phyloP scores from a whole-genome alignment of 2,113 vertebrate species.

The Rhabdornis inornatus region DNA sequence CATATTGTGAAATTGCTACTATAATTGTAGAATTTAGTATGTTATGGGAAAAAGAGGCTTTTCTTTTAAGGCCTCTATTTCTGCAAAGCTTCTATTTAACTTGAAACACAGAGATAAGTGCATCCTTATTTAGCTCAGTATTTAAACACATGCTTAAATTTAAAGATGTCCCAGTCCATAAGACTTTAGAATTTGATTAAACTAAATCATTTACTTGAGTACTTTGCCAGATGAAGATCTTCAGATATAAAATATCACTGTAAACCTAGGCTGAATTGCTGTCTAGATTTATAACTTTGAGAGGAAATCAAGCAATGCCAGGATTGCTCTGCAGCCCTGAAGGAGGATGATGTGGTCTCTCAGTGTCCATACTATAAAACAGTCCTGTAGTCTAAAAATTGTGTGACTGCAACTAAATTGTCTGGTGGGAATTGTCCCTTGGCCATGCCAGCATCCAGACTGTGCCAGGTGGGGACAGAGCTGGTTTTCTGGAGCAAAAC shows the following conservation, averaged over 20 bases:
- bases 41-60: neutral
- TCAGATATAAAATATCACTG: neutral
- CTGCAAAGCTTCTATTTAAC: neutral
- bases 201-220: neutral
- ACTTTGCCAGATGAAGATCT: neutral
- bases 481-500: neutral
- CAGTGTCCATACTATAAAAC: neutral
- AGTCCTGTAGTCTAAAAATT: neutral
- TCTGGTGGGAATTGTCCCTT: neutral
- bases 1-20: constrained; percentile 9
- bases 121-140: neutral
- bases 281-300: neutral
- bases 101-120: neutral
- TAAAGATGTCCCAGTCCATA: neutral
- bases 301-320: neutral
- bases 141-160: constrained; percentile 5
- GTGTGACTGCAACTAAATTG: neutral
- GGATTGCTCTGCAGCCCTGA: neutral
- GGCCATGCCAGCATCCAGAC: neutral
- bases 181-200: constrained; percentile 11
- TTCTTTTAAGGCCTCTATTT: neutral
- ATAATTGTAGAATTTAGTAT: neutral
- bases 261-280: neutral
- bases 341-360: neutral
- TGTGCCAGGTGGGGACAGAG: neutral